These are phyloP conservation scores for Exaiptasia diaphana DNA, from an alignment of 64 coral and sea anemone genomes.

Conservation along the genomic window DNA sequence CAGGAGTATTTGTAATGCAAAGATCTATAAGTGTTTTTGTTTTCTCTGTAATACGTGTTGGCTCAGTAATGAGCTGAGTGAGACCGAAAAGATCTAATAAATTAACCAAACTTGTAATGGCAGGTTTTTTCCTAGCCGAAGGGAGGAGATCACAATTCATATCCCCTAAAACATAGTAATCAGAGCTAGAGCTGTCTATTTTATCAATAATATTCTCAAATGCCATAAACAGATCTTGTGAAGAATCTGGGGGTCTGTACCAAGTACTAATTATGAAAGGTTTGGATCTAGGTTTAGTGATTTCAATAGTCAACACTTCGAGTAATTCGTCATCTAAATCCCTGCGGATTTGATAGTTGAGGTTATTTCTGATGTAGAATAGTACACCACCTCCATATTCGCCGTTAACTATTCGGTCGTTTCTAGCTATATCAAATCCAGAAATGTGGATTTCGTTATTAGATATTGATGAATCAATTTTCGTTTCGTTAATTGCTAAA, in stretches of 20 bases:
- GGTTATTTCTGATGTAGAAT: slow-evolving; percentile 4
- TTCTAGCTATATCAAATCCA: neutral
- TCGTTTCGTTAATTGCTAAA: slow-evolving; percentile 34
- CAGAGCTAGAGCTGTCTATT: neutral
- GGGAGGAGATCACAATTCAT: neutral
- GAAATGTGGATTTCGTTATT: neutral
- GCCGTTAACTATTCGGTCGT: neutral
- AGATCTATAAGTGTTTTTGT: slow-evolving; percentile 24
- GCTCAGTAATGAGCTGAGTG: neutral
- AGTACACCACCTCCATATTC: neutral
- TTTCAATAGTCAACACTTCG: slow-evolving; percentile 48
- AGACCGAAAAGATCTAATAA: neutral
- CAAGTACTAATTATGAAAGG: slow-evolving; percentile 32
- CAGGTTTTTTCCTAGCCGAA: neutral
- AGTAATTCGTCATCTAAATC: slow-evolving; percentile 31
- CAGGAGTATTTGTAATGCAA: neutral
- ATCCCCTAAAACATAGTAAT: neutral
- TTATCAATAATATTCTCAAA: slow-evolving; percentile 3
- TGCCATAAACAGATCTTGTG: neutral
- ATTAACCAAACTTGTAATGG: neutral
- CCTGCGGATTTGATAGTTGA: slow-evolving; percentile 16
- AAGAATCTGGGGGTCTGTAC: slow-evolving; percentile 28
- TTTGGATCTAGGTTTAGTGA: slow-evolving; percentile 45
- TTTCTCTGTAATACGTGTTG: slow-evolving; percentile 12
- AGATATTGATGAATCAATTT: neutral